Conservation (phyloP, 2,113 vertebrate species). For the Balaenoptera acutorostrata region DNA sequence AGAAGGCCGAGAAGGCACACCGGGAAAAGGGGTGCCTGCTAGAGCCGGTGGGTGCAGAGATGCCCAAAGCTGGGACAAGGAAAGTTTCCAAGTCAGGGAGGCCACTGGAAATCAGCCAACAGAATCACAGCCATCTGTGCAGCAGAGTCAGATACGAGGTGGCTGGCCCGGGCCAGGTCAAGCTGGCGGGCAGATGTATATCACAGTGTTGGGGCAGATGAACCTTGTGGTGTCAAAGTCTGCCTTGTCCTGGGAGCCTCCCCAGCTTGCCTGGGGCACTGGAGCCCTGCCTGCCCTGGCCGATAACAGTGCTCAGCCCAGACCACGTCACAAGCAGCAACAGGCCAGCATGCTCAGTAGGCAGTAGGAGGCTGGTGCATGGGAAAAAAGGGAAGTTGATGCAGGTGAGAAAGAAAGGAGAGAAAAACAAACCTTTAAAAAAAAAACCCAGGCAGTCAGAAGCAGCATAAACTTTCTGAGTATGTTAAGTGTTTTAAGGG, state of each 20-base stretch:
- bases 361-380: not conserved
- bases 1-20: not conserved
- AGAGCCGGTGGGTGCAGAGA: not conserved
- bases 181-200: rapidly evolving
- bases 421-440: not conserved
- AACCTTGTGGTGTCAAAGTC: no score
- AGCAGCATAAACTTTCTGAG: not conserved
- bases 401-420: not conserved
- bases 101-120: not conserved
- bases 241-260: not conserved
- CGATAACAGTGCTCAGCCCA: not conserved
- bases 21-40: not conserved
- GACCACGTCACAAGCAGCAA: not conserved
- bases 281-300: no score
- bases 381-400: not conserved
- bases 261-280: not conserved
- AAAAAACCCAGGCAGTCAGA: not conserved
- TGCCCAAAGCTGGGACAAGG: not conserved
- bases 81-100: no score
- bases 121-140: not conserved
- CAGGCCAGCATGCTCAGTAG: not conserved
- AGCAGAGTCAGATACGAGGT: not conserved
- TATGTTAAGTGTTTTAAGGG: constrained; percentile 64
- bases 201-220: not conserved
- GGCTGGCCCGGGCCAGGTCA: not conserved